Percentiles rank a stretch among this genome's conserved stretches.
Conservation (phyloP, 1,140 invertebrate genomes). For the Melitaea cinxia region DNA sequence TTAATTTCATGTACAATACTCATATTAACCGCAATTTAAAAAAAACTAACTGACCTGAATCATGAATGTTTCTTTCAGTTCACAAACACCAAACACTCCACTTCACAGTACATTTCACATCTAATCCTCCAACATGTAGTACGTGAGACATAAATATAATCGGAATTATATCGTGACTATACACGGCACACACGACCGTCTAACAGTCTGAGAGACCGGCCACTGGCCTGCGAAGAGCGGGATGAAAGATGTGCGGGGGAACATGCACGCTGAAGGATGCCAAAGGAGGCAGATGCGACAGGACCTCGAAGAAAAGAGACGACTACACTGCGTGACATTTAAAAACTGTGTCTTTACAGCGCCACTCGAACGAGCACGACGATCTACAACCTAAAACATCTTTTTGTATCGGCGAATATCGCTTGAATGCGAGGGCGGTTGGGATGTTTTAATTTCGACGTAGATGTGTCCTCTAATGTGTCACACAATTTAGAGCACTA, state of each 20-base stretch:
- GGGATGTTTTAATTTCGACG: constrained; percentile 42
- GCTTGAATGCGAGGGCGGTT: constrained; percentile 12
- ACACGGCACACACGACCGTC: constrained; percentile 64
- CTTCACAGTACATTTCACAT: constrained; percentile 73
- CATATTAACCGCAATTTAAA: neutral
- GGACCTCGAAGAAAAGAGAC: constrained; percentile 78
- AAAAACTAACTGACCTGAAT: constrained; percentile 70
- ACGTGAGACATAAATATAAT: constrained; percentile 58
- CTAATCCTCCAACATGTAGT: constrained; percentile 52
- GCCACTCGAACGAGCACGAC: constrained; percentile 32
- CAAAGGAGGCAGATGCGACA: constrained; percentile 80
- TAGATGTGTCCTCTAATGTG: constrained; percentile 77
- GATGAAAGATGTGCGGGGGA: constrained; percentile 76
- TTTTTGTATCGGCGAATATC: constrained; percentile 41
- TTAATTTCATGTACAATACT: neutral
- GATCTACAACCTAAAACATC: constrained; percentile 25
- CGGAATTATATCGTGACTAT: constrained; percentile 42
- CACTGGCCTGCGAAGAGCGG: constrained; percentile 71
- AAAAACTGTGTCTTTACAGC: constrained; percentile 79
- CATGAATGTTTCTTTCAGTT: constrained; percentile 66
- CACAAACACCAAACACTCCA: constrained; percentile 64
- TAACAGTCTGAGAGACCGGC: constrained; percentile 66
- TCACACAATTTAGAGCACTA: constrained; percentile 68
- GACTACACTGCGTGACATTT: constrained; percentile 80
- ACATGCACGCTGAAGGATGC: constrained; percentile 76